Evolutionary conservation across 2,888 invertebrate species (phyloP).

Genomic region (Graphium colonna): DNA sequence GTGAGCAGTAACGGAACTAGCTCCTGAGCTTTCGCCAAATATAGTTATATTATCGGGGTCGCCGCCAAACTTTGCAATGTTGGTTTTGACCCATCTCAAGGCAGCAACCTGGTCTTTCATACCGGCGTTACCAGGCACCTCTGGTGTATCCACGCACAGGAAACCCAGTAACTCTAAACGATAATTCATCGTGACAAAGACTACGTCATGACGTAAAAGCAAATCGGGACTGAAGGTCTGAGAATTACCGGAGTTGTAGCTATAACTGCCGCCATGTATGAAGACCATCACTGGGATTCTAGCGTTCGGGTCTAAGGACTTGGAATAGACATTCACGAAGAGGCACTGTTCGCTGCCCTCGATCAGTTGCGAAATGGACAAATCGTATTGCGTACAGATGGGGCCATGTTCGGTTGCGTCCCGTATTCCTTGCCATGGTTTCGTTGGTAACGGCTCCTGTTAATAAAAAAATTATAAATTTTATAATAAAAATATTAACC

Average conservation of each 20-base stretch:
- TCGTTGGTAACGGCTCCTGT: conserved; percentile 50
- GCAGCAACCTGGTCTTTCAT: conserved; percentile 60
- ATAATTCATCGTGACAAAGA: conserved; percentile 65
- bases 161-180: conserved; percentile 49
- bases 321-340: conserved; percentile 55
- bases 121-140: conserved; percentile 61
- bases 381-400: conserved; percentile 55
- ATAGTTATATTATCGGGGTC: conserved; percentile 56
- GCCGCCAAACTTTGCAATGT: conserved; percentile 54
- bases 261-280: conserved; percentile 62
- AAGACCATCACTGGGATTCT: conserved; percentile 62
- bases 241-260: conserved; percentile 54
- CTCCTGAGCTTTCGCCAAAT: conserved; percentile 67
- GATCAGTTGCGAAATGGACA: conserved; percentile 32
- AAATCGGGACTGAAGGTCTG: conserved; percentile 55
- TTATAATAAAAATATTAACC: no score
- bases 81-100: conserved; percentile 51
- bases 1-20: conserved; percentile 52
- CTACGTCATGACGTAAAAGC: conserved; percentile 55
- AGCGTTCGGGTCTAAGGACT: conserved; percentile 33
- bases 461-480: conserved; percentile 16
- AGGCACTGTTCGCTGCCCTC: conserved; percentile 58
- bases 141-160: conserved; percentile 45
- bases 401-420: conserved; percentile 54
- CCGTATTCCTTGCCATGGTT: conserved; percentile 49